These are phyloP conservation scores for Miltochrista miniata DNA, from an alignment of 2,888 invertebrate genomes.

Conservation along the genomic window DNA sequence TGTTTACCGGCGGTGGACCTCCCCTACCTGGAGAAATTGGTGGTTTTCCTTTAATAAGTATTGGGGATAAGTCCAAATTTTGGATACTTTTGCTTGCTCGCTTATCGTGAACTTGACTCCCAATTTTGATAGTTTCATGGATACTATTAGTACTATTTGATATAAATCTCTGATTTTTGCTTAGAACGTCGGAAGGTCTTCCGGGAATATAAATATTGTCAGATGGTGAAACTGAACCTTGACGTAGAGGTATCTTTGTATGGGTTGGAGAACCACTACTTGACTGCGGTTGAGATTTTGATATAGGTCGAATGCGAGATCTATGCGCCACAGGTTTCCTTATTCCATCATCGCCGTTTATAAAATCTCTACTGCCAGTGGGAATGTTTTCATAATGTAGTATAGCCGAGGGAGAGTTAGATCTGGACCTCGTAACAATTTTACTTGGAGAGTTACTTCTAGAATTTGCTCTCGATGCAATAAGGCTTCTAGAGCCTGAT, in stretches of 20 bases:
- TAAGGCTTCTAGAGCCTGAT: conserved; percentile 35
- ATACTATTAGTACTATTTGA: conserved; percentile 80
- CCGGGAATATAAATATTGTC: conserved; percentile 41
- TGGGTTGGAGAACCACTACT: conserved; percentile 76
- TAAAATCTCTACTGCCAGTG: conserved; percentile 50
- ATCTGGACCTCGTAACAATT: conserved; percentile 68
- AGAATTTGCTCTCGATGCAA: conserved; percentile 51
- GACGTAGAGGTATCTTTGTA: conserved; percentile 77
- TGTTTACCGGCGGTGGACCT: conserved; percentile 78
- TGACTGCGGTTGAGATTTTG: conserved; percentile 75
- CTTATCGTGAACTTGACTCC: conserved; percentile 70
- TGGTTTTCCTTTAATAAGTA: conserved; percentile 73
- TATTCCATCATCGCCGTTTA: conserved; percentile 55
- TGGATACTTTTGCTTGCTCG: conserved; percentile 72
- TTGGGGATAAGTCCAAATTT: conserved; percentile 62
- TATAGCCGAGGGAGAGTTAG: conserved; percentile 72
- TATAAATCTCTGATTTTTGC: conserved; percentile 67
- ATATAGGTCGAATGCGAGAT: conserved; percentile 64
- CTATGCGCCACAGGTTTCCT: conserved; percentile 60
- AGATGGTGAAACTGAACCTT: conserved; percentile 72
- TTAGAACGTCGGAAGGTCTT: conserved; percentile 55
- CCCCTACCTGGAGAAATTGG: conserved; percentile 75
- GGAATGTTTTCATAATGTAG: conserved; percentile 61
- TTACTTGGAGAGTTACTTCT: conserved; percentile 72
- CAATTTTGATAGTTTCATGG: conserved; percentile 71